phyloP scores from a whole-genome alignment of 2,888 invertebrate species.

The Caenorhabditis parvicauda region DNA sequence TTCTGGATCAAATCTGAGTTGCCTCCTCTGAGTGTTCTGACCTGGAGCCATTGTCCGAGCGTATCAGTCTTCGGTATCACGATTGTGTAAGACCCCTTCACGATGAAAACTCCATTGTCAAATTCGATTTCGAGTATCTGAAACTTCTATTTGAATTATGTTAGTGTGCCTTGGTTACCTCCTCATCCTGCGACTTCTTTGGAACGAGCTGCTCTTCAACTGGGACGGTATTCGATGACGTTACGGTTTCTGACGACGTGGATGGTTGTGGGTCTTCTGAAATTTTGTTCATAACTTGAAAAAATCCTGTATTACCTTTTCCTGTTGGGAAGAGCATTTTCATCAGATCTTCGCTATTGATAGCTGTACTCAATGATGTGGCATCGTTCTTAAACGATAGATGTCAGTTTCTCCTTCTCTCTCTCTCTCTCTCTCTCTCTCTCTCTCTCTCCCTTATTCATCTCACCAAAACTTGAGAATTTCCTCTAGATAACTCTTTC shows the following conservation, averaged over 20 bases:
- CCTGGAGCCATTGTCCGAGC: slow-evolving; percentile 17
- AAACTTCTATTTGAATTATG: background rate
- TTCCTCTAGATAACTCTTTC: slow-evolving; percentile 6
- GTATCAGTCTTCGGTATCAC: slow-evolving; percentile 26
- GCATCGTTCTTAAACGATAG: too few species aligned
- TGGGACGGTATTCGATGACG: too few species aligned
- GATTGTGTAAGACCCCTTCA: slow-evolving; percentile 31
- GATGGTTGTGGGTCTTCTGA: too few species aligned
- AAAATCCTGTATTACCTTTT: too few species aligned
- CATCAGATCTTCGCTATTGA: too few species aligned
- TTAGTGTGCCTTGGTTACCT: too few species aligned
- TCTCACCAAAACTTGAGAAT: background rate
- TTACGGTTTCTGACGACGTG: too few species aligned
- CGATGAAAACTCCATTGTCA: slow-evolving; percentile 24
- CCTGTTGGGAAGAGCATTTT: too few species aligned
- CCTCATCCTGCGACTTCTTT: slow-evolving; percentile 12
- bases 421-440: too few species aligned
- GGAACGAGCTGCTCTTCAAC: slow-evolving; percentile 1
- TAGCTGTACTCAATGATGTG: too few species aligned
- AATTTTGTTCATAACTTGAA: too few species aligned
- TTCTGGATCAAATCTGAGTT: slow-evolving; percentile 9
- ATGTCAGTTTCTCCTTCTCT: too few species aligned
- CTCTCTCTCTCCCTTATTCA: background rate
- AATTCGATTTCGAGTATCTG: slow-evolving; percentile 17
- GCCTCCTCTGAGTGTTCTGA: slow-evolving; percentile 1